A percentile compares a stretch with the other conserved stretches of the same genome.
These are phyloP conservation scores for Semnopithecus entellus DNA, from an alignment of 2,113 vertebrate genomes.

Conservation along the genomic window DNA sequence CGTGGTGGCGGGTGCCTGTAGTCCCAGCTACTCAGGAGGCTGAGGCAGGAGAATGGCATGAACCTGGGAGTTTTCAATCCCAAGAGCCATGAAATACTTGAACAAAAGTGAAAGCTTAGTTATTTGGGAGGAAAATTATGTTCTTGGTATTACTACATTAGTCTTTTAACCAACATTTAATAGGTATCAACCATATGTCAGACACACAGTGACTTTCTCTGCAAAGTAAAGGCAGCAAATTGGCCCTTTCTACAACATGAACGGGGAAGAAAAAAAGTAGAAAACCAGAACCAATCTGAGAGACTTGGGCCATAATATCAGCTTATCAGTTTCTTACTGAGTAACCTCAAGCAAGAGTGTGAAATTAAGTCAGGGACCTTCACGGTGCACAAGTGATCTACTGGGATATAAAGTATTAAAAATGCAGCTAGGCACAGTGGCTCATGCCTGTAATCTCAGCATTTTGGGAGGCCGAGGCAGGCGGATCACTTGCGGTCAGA, in stretches of 20 bases:
- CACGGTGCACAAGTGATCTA: not conserved
- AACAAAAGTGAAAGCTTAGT: constrained; percentile 23
- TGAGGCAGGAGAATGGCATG: too few species aligned
- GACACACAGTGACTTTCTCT: not conserved
- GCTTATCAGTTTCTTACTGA: not conserved
- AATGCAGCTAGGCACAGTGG: too few species aligned
- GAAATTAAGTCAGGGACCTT: not conserved
- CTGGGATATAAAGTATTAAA: not conserved
- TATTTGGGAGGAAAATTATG: not conserved
- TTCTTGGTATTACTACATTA: not conserved
- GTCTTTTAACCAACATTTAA: constrained; percentile 33
- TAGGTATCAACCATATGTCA: not conserved
- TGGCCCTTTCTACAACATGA: not conserved
- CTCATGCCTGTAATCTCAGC: too few species aligned
- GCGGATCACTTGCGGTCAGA: too few species aligned
- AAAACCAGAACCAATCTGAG: not conserved
- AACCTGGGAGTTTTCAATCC: not conserved
- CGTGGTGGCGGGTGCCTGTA: rapidly evolving
- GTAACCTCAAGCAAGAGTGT: not conserved
- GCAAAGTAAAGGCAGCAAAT: not conserved
- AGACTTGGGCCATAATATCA: not conserved
- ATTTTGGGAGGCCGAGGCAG: too few species aligned
- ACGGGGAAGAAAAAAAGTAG: not conserved
- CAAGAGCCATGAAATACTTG: not conserved
- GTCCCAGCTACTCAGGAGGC: too few species aligned